These are phyloP conservation scores for Prunella fulvescens DNA, from an alignment of 2,113 vertebrate genomes.

Conservation along the genomic window DNA sequence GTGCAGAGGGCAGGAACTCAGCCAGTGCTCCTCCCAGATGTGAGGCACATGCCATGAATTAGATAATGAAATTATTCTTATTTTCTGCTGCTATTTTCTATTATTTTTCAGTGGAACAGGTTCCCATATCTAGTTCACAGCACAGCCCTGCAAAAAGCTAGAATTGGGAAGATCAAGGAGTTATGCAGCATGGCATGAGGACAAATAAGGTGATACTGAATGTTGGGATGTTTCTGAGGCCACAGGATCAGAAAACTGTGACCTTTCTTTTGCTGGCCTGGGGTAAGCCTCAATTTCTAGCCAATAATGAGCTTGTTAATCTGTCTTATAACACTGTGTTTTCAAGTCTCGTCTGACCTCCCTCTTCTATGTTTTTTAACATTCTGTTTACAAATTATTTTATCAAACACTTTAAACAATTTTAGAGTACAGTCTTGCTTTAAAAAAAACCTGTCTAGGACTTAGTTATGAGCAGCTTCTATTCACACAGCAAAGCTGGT, in stretches of 20 bases:
- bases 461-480: not conserved
- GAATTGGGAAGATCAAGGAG: not conserved
- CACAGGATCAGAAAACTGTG: not conserved
- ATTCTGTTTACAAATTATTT: not conserved
- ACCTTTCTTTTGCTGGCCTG: not conserved
- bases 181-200: not conserved
- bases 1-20: not conserved
- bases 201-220: not conserved
- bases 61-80: not conserved
- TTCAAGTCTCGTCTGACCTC: not conserved
- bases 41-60: not conserved
- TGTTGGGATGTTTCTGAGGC: not conserved
- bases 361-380: not conserved
- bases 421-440: not conserved
- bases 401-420: not conserved
- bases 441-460: not conserved
- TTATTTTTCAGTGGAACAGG: not conserved
- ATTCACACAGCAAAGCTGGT: not conserved
- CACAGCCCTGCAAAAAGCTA: not conserved
- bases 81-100: not conserved
- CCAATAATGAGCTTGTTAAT: not conserved
- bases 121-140: not conserved
- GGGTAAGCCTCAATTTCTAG: not conserved
- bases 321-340: not conserved
- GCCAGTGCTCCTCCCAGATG: not conserved